Evolutionary conservation across 2,797 vertebrate species (phyloP).

Genomic region (Enteromius anoplus): DNA sequence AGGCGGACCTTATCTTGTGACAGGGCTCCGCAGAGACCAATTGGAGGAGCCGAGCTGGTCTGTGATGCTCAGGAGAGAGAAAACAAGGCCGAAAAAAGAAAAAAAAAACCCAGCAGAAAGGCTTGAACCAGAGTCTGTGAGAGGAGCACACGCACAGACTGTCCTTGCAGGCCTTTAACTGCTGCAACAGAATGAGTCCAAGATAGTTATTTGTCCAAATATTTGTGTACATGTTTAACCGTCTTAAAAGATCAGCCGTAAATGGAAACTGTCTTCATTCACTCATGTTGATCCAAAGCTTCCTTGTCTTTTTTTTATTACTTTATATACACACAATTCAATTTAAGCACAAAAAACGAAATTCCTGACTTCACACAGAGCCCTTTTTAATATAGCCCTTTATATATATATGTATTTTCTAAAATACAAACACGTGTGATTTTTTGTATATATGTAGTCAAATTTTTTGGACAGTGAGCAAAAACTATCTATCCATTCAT

Average conservation of each 20-base stretch:
- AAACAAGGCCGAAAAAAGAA: conserved; percentile 21
- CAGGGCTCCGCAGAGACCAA: conserved; percentile 59
- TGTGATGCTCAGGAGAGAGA: conserved; percentile 45
- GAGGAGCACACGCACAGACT: conserved; percentile 2
- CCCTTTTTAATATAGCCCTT: too few species aligned
- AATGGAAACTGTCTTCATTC: not conserved
- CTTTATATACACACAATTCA: too few species aligned
- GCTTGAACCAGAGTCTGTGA: conserved; percentile 41
- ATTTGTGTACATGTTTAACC: not conserved
- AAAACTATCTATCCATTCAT: not conserved
- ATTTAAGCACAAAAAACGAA: too few species aligned
- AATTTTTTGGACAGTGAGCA: too few species aligned
- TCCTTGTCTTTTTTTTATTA: not conserved
- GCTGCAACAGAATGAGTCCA: not conserved
- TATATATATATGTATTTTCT: too few species aligned
- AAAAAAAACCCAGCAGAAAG: conserved; percentile 21
- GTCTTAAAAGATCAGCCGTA: not conserved
- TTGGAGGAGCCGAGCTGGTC: conserved; percentile 51
- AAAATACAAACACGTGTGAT: too few species aligned
- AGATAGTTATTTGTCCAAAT: not conserved
- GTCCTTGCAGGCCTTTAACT: not conserved
- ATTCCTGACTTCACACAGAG: too few species aligned
- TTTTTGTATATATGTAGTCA: too few species aligned
- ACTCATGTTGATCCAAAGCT: not conserved
- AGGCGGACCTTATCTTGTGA: conserved; percentile 61